Evolutionary conservation across 2,113 vertebrate species (phyloP).

Genomic region (Engraulis encrasicolus): DNA sequence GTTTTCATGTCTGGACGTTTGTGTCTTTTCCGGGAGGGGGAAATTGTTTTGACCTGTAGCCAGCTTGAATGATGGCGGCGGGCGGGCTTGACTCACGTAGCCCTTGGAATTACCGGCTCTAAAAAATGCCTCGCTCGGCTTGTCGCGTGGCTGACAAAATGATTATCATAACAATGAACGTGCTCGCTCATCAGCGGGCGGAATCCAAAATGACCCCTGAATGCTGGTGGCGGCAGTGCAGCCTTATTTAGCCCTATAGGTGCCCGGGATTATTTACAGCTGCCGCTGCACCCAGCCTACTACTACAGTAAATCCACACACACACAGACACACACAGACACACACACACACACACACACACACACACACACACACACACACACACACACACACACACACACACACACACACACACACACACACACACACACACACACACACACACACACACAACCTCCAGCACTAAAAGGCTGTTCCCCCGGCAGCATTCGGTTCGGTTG

Average conservation of each 20-base stretch:
- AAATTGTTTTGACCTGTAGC: constrained; percentile 41
- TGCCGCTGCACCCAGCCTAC: background rate
- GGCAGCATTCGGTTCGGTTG: background rate
- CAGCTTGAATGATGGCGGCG: constrained; percentile 34
- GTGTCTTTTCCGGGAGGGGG: constrained; percentile 20
- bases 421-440: background rate
- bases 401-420: background rate
- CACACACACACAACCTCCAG: background rate
- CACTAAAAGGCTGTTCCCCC: background rate
- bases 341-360: background rate
- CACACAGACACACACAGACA: background rate
- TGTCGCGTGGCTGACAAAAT: constrained; percentile 12
- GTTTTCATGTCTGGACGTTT: constrained; percentile 25
- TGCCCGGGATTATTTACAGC: background rate
- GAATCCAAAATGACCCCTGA: constrained; percentile 1
- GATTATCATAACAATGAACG: constrained; percentile 12
- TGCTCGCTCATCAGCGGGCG: background rate
- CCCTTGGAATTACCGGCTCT: background rate
- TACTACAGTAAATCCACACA: background rate
- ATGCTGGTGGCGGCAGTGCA: background rate
- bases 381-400: background rate
- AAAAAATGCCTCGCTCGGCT: background rate
- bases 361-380: background rate
- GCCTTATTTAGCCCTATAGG: constrained; percentile 18
- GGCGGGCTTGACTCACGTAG: constrained; percentile 18